Base-by-base conservation (phyloP, 2,888 invertebrate genomes). In the Eremobia ochroleuca region DNA sequence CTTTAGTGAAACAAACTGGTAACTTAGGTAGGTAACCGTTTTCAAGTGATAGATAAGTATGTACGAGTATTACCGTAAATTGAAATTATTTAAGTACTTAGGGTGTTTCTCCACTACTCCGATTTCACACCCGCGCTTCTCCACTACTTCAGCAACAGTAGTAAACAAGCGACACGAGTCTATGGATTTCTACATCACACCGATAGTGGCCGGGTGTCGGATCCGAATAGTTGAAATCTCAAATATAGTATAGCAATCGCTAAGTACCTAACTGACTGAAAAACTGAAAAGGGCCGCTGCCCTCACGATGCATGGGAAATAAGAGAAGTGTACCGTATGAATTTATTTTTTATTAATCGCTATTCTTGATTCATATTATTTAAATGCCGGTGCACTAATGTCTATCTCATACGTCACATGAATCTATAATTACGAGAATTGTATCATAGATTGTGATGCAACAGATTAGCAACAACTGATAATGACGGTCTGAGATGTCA, bases 401-500 rank as follows among this genome's bases (percentile, higher is more conserved):
- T 34, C 25, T 25, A n/a, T 52, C 31, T 52, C 31, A 11, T 40
- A 31, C 25, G 49, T 37, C 37, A 37, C 4, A 46, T 68, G 31
- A 13, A 52, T 73, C 18, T 40, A 21, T n/a, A 28, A 73, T 55
- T 9, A 46, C 18, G 46, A 49, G 11, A 59, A 74, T 46, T 25
- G 6, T 37, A 37, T 28, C 34, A 11, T 49, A 49, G 59, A 74
- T 18, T 37, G 8, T 74, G 59, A 49, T 18, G 25, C 37, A 74
- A 74, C 28, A 31, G 25, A 18, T 55, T 18, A n/a, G 75, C 46
- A 49, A 37, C 37, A 61, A 9, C 46, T 74, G 37, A 46, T 43
- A 21, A 40, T 31, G 3, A 1, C 13, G 15, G 13, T 15, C n/a
- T 8, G 31, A 21, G 1, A 43, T 46, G 18, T 46, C 11, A 43